Percentiles rank a stretch among this genome's conserved stretches.
Evolutionary conservation across 2,113 vertebrate genomes (phyloP).

Genomic region (Xerus inauris): DNA sequence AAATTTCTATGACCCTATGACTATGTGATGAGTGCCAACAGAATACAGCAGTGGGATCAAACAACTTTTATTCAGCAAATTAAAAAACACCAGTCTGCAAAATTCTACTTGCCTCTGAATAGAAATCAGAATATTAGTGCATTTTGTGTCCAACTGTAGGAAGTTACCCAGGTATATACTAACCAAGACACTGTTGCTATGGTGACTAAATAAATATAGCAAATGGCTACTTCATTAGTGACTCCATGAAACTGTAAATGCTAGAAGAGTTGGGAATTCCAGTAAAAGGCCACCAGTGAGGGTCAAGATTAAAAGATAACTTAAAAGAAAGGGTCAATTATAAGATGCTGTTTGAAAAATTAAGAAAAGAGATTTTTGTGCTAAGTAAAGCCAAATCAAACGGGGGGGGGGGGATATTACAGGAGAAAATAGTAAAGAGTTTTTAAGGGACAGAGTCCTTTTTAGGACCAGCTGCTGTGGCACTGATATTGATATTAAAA

Average conservation of each 20-base stretch:
- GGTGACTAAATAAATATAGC: conserved; percentile 69
- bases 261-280: neutral
- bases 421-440: neutral
- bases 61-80: conserved; percentile 58
- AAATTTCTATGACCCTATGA: conserved; percentile 52
- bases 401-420: neutral
- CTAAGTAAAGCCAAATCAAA: conserved; percentile 47
- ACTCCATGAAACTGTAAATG: conserved; percentile 54
- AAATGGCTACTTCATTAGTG: conserved; percentile 74
- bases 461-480: conserved; percentile 34
- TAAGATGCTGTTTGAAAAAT: conserved; percentile 12
- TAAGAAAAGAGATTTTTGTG: conserved; percentile 29
- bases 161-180: conserved; percentile 54
- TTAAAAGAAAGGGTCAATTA: conserved; percentile 35
- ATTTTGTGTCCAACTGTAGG: conserved; percentile 67
- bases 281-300: neutral
- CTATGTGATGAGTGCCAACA: conserved; percentile 44
- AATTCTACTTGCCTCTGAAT: conserved; percentile 44
- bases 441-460: neutral
- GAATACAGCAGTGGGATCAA: conserved; percentile 37
- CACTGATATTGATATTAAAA: neutral
- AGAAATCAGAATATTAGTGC: conserved; percentile 68
- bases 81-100: conserved; percentile 57
- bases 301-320: neutral
- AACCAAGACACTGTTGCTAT: conserved; percentile 73